phyloP scores from a whole-genome alignment of 2,888 invertebrate genomes.

The Hartigia nigra region DNA sequence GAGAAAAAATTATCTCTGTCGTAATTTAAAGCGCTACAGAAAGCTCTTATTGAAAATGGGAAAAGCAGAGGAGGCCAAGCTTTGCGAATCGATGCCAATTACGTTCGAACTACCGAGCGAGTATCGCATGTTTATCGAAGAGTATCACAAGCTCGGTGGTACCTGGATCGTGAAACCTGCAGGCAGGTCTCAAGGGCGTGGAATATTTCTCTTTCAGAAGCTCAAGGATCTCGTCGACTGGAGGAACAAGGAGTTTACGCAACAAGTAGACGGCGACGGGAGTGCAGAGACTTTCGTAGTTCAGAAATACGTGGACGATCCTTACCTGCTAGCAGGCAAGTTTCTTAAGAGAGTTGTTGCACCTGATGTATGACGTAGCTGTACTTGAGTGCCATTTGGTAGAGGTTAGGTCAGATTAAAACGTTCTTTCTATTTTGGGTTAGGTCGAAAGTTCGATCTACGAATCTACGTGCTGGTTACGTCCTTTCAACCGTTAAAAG shows the following conservation, averaged over 20 bases:
- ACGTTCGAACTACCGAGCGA: constrained; percentile 73
- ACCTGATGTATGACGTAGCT: background rate
- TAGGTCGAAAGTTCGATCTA: constrained; percentile 73
- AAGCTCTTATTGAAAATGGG: constrained; percentile 49
- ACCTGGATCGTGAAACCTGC: constrained; percentile 77
- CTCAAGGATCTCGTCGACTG: constrained; percentile 58
- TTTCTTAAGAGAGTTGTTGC: background rate
- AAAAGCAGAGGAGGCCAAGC: constrained; percentile 61
- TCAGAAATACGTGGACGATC: constrained; percentile 71
- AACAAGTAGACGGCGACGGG: constrained; percentile 18
- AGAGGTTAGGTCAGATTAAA: background rate
- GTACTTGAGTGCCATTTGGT: background rate
- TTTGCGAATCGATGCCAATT: constrained; percentile 70
- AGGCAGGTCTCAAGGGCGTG: constrained; percentile 71
- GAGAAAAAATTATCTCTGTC: constrained; percentile 70
- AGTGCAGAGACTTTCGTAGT: constrained; percentile 66
- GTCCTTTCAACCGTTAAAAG: constrained; percentile 65
- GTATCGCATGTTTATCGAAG: constrained; percentile 72
- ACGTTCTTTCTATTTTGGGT: constrained; percentile 63
- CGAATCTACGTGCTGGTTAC: constrained; percentile 72
- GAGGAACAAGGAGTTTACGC: constrained; percentile 45
- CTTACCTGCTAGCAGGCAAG: constrained; percentile 70
- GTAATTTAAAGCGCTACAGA: constrained; percentile 68
- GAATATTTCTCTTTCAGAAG: constrained; percentile 72
- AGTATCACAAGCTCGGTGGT: constrained; percentile 69